These are phyloP conservation scores for Trileptium ribeirensis DNA, from an alignment of 2,888 invertebrate genomes.

Conservation along the genomic window DNA sequence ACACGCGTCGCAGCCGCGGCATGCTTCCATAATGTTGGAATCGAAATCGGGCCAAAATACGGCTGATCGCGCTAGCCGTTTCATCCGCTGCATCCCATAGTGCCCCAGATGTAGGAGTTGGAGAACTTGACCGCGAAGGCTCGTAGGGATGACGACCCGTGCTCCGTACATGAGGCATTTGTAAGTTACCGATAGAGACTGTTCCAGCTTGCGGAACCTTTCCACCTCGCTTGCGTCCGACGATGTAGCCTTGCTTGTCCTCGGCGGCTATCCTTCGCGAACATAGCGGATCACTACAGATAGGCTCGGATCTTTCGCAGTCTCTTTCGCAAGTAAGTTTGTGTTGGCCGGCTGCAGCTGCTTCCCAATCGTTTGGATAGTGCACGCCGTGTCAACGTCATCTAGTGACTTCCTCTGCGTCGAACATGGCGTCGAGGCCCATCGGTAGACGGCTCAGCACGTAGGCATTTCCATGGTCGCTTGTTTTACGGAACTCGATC, in stretches of 20 bases:
- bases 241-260: no score
- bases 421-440: conserved; percentile 15
- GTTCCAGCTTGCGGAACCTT: not conserved
- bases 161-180: conserved; percentile 31
- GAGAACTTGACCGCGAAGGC: not conserved
- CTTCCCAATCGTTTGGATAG: not conserved
- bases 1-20: not conserved
- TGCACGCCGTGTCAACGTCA: not conserved
- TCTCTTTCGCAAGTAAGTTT: not conserved
- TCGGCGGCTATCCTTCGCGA: not conserved
- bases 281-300: not conserved
- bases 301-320: not conserved
- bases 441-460: conserved; percentile 30
- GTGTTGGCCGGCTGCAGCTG: not conserved
- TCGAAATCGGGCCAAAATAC: conserved; percentile 11
- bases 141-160: not conserved
- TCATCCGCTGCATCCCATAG: conserved; percentile 1
- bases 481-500: conserved; percentile 14
- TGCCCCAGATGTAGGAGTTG: not conserved
- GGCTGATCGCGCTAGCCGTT: not conserved
- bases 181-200: conserved; percentile 21
- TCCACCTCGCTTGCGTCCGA: not conserved
- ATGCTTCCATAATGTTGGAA: not conserved
- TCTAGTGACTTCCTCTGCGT: conserved; percentile 24
- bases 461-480: conserved; percentile 31